These are phyloP conservation scores for Mystacornis crossleyi DNA, from an alignment of 2,113 vertebrate species.

Conservation along the genomic window DNA sequence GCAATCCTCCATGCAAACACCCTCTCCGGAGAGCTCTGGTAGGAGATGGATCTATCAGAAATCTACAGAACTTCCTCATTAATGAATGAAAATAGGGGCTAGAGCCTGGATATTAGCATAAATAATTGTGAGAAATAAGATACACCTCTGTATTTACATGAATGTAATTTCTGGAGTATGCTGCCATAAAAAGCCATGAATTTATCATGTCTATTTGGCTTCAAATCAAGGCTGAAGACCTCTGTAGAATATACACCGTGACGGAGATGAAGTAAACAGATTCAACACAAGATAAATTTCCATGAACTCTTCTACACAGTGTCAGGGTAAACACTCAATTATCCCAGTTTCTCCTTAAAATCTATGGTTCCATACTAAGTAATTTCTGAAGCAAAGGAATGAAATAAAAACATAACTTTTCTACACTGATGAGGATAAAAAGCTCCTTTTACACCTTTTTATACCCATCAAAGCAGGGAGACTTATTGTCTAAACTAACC, in stretches of 20 bases:
- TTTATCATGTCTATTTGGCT: not conserved
- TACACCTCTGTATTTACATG: fast-evolving
- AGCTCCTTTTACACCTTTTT: not conserved
- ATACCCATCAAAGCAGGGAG: not conserved
- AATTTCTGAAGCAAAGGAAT: not conserved
- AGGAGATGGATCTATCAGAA: not conserved
- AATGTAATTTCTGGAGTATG: not conserved
- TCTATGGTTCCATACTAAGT: not conserved
- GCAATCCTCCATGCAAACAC: not conserved
- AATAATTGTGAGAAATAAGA: not conserved
- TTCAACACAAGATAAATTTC: not conserved
- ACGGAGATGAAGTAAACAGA: not conserved
- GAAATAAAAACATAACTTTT: not conserved
- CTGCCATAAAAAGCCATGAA: not conserved
- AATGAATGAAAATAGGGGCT: not conserved
- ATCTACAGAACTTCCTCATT: not conserved
- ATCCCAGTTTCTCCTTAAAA: not conserved
- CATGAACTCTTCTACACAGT: not conserved
- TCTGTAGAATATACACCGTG: not conserved
- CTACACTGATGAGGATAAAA: not conserved
- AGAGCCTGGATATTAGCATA: not conserved
- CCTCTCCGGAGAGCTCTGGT: not conserved
- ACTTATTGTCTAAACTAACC: not conserved
- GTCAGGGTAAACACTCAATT: not conserved
- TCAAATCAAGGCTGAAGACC: not conserved